These are phyloP conservation scores for Lycia hirtaria DNA, from an alignment of 2,888 invertebrate species.

Conservation along the genomic window DNA sequence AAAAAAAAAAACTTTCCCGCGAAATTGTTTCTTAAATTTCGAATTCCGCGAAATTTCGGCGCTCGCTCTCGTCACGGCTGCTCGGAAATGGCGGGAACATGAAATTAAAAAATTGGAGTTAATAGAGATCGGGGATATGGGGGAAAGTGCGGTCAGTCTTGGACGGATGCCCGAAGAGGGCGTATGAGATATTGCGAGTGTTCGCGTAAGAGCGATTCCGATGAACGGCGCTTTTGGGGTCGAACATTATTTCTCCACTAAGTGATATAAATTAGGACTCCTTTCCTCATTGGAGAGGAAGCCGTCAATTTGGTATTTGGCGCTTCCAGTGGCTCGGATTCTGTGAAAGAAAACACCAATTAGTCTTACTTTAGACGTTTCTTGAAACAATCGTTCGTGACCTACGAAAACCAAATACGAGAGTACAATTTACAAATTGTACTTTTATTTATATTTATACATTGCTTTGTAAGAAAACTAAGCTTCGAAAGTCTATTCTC, in stretches of 20 bases:
- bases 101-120: constrained; percentile 10
- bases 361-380: constrained; percentile 10
- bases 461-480: neutral
- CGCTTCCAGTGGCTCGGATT: constrained; percentile 6
- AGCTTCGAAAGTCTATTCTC: neutral
- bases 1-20: constrained; percentile 52
- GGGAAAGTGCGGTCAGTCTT: constrained; percentile 39
- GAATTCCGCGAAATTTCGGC: constrained; percentile 52
- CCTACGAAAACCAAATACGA: too few relatives aligned
- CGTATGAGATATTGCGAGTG: constrained; percentile 31
- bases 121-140: constrained; percentile 35
- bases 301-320: constrained; percentile 14
- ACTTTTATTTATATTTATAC: neutral
- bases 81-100: constrained; percentile 41
- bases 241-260: constrained; percentile 25
- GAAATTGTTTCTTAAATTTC: constrained; percentile 51
- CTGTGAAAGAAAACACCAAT: constrained; percentile 7
- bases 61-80: constrained; percentile 42
- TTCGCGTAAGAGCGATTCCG: constrained; percentile 33
- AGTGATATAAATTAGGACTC: constrained; percentile 25
- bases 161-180: constrained; percentile 45
- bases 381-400: constrained; percentile 1
- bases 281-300: constrained; percentile 16
- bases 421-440: neutral
- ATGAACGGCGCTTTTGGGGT: constrained; percentile 30